Evolutionary conservation across 2,888 invertebrate genomes (phyloP).

Genomic region (Erebia epiphron): DNA sequence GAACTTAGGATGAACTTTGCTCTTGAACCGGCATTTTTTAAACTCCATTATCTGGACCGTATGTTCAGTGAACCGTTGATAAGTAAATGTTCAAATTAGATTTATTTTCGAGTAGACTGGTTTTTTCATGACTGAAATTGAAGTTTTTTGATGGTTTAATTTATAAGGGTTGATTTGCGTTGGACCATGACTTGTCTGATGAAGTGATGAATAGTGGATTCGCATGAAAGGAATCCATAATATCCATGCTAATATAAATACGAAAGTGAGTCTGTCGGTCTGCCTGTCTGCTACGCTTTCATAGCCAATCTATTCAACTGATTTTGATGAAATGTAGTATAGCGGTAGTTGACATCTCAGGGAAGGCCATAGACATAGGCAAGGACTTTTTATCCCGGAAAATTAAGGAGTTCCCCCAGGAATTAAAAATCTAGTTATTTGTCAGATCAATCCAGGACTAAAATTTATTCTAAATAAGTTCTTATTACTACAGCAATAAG

Average conservation of each 20-base stretch:
- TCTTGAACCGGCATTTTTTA: constrained; percentile 23
- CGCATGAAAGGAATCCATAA: no score
- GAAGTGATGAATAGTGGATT: not conserved
- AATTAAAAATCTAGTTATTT: constrained; percentile 5
- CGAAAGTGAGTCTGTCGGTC: no score
- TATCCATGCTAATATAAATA: no score
- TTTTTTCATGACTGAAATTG: not conserved
- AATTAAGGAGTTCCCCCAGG: no score
- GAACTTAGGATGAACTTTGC: constrained; percentile 18
- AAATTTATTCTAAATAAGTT: not conserved
- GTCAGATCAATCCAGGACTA: constrained; percentile 7
- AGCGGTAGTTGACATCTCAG: no score
- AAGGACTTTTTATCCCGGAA: no score
- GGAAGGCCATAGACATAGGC: no score
- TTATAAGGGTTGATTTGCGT: not conserved
- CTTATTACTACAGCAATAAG: constrained; percentile 13
- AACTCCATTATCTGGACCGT: constrained; percentile 20
- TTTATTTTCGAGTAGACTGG: not conserved
- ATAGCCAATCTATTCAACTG: no score
- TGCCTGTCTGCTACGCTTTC: no score
- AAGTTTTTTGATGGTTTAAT: not conserved
- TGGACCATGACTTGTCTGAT: not conserved
- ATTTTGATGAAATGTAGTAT: no score
- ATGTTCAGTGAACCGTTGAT: constrained; percentile 13
- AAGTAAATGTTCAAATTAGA: constrained; percentile 10